Evolutionary conservation across 2,797 vertebrate species (phyloP).

Genomic region (Tadarida brasiliensis): DNA sequence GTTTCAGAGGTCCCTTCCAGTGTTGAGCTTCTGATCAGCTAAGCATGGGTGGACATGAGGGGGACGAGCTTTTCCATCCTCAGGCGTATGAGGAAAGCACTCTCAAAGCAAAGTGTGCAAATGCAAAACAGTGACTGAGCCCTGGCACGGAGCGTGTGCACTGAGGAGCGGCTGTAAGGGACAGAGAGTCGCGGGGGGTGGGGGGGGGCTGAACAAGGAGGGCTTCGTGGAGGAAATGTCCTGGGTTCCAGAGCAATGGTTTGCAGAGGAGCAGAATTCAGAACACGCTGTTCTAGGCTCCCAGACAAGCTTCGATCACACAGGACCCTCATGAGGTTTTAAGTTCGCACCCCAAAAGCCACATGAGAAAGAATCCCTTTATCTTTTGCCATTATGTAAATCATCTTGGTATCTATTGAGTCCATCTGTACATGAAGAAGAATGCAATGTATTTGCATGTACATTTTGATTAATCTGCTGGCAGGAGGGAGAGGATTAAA

Average conservation of each 20-base stretch:
- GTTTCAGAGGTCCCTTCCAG: neutral
- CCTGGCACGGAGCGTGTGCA: fast-evolving
- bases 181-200: neutral
- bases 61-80: neutral
- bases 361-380: neutral
- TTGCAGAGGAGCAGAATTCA: neutral
- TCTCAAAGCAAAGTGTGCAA: neutral
- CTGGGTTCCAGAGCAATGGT: neutral
- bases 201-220: neutral
- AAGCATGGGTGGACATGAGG: neutral
- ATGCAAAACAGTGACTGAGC: neutral
- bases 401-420: constrained; percentile 27
- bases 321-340: neutral
- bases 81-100: neutral
- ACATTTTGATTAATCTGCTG: constrained; percentile 43
- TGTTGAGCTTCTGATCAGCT: neutral
- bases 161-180: neutral
- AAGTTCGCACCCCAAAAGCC: neutral
- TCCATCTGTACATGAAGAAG: constrained; percentile 71
- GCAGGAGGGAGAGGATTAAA: constrained; percentile 34
- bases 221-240: neutral
- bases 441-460: constrained; percentile 20
- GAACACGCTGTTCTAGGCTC: neutral
- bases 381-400: constrained; percentile 56
- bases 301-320: neutral